These are phyloP conservation scores for Leguminivora glycinivorella DNA, from an alignment of 1,140 invertebrate genomes.

Conservation along the genomic window DNA sequence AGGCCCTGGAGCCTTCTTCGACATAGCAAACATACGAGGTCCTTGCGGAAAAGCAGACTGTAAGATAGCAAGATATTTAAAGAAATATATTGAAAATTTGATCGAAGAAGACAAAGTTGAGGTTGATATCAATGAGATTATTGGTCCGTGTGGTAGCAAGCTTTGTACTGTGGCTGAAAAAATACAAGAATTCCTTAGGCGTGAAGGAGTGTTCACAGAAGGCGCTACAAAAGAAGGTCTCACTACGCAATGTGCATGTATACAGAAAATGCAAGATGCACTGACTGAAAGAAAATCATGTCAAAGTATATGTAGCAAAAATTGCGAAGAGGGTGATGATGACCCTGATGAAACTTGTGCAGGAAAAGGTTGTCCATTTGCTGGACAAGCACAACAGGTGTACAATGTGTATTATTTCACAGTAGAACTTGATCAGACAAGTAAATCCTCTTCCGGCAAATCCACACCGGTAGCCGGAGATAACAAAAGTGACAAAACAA, in stretches of 20 bases:
- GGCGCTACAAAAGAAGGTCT: slow-evolving; percentile 51
- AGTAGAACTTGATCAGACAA: slow-evolving; percentile 50
- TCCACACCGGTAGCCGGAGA: neutral
- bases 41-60: slow-evolving; percentile 70
- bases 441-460: neutral
- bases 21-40: slow-evolving; percentile 69
- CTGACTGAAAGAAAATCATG: slow-evolving; percentile 51
- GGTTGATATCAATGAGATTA: slow-evolving; percentile 60
- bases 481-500: neutral
- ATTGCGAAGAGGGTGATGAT: slow-evolving; percentile 48
- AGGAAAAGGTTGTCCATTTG: slow-evolving; percentile 55
- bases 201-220: slow-evolving; percentile 56
- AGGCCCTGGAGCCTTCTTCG: slow-evolving; percentile 49
- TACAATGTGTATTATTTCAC: slow-evolving; percentile 71
- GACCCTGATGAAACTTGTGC: slow-evolving; percentile 50
- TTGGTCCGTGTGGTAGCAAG: slow-evolving; percentile 72
- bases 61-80: slow-evolving; percentile 64
- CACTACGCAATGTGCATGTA: slow-evolving; percentile 65
- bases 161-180: slow-evolving; percentile 62
- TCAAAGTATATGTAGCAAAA: slow-evolving; percentile 48
- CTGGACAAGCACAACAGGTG: slow-evolving; percentile 39
- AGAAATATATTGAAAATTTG: slow-evolving; percentile 67
- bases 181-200: slow-evolving; percentile 63
- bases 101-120: slow-evolving; percentile 66
- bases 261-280: slow-evolving; percentile 61